phyloP scores from a whole-genome alignment of 2,113 vertebrate species.

The Ailuropoda melanoleuca region DNA sequence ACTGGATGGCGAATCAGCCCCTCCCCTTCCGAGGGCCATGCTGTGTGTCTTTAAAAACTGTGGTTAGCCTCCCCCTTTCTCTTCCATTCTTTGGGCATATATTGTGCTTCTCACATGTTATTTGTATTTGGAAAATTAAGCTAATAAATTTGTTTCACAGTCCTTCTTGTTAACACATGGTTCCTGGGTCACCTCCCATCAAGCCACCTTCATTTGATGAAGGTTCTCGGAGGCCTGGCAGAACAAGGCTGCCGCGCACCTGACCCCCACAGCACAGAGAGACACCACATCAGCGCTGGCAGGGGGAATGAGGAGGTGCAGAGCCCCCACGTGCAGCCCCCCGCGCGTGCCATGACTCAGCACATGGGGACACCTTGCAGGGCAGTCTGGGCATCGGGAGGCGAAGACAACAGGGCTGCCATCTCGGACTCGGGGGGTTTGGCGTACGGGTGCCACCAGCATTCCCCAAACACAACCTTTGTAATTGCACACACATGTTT shows the following conservation, averaged over 20 bases:
- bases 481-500: too few relatives aligned
- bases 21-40: rapidly evolving
- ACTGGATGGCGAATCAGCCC: rapidly evolving
- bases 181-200: neutral
- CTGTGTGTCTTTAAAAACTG: neutral
- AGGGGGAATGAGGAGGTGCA: rapidly evolving
- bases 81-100: rapidly evolving
- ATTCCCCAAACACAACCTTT: neutral
- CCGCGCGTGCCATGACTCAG: neutral
- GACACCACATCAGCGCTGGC: rapidly evolving
- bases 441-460: rapidly evolving
- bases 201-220: neutral
- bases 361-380: neutral
- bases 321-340: neutral
- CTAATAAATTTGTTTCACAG: neutral
- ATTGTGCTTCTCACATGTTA: neutral
- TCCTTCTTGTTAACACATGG: neutral
- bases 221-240: neutral
- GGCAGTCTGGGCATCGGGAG: rapidly evolving
- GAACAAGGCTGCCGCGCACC: neutral
- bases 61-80: neutral
- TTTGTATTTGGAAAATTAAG: neutral
- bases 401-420: rapidly evolving
- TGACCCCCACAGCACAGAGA: neutral
- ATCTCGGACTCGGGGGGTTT: neutral